Conservation (phyloP, 2,888 invertebrate species). For the Yponomeuta cagnagella region DNA sequence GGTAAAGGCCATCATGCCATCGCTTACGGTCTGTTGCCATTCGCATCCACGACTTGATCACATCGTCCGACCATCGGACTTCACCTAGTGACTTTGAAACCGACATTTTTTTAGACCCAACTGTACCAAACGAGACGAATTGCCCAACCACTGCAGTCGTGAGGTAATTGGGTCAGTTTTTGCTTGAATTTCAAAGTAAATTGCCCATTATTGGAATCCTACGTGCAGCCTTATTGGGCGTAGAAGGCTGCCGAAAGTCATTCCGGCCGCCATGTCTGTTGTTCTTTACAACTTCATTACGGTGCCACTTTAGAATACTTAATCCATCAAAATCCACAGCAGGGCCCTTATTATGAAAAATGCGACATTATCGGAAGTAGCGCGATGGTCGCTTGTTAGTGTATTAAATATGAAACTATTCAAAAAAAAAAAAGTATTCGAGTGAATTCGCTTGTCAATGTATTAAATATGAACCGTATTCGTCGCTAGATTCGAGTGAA, state of each 20-base stretch:
- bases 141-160: background rate
- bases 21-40: no score
- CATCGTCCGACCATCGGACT: background rate
- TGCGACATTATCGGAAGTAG: no score
- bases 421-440: no score
- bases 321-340: background rate
- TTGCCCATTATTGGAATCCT: background rate
- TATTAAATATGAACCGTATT: no score
- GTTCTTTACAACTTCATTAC: background rate
- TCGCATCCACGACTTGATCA: background rate
- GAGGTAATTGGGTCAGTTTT: background rate
- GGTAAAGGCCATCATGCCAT: no score
- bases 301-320: background rate
- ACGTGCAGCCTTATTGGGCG: background rate
- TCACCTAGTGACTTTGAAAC: background rate
- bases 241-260: background rate
- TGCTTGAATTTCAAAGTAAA: background rate
- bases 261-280: background rate
- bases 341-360: no score
- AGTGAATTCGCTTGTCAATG: no score
- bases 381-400: no score
- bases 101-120: background rate
- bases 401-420: no score
- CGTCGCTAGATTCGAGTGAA: no score
- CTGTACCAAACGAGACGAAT: background rate